Conservation (phyloP, 2,797 vertebrate genomes). For the Lindbergichthys nudifrons region DNA sequence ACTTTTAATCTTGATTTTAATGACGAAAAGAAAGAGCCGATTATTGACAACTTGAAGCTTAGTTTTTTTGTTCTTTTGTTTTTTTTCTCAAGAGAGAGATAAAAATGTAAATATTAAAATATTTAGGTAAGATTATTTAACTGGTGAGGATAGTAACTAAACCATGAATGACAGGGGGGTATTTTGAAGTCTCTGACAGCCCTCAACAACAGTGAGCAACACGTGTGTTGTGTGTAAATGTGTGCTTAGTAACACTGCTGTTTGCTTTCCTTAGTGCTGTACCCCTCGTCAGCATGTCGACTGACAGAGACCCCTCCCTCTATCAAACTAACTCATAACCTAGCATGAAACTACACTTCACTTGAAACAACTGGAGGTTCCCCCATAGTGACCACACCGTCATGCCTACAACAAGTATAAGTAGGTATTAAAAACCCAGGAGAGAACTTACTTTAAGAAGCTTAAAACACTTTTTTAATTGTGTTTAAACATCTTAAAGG, state of each 20-base stretch:
- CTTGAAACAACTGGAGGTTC: conserved; percentile 21
- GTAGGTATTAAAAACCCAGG: conserved; percentile 1
- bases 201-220: conserved; percentile 75
- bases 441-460: background rate
- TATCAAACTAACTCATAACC: conserved; percentile 36
- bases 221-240: conserved; percentile 78
- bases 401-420: conserved; percentile 8
- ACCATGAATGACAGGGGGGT: conserved; percentile 81
- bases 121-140: conserved; percentile 92
- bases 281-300: conserved; percentile 75
- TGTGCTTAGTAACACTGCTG: conserved; percentile 84
- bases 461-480: too few relatives aligned
- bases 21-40: conserved; percentile 89
- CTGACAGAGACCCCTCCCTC: conserved; percentile 73
- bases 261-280: conserved; percentile 84
- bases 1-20: conserved; percentile 99
- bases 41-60: conserved; percentile 91
- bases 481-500: background rate
- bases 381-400: conserved; percentile 18
- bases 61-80: conserved; percentile 59
- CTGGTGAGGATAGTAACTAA: conserved; percentile 85
- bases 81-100: conserved; percentile 87
- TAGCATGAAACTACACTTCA: conserved; percentile 22
- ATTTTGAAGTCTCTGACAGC: conserved; percentile 79
- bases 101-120: conserved; percentile 90